Conservation (phyloP, 2,797 vertebrate genomes). For the Aeoliscus strigatus region DNA sequence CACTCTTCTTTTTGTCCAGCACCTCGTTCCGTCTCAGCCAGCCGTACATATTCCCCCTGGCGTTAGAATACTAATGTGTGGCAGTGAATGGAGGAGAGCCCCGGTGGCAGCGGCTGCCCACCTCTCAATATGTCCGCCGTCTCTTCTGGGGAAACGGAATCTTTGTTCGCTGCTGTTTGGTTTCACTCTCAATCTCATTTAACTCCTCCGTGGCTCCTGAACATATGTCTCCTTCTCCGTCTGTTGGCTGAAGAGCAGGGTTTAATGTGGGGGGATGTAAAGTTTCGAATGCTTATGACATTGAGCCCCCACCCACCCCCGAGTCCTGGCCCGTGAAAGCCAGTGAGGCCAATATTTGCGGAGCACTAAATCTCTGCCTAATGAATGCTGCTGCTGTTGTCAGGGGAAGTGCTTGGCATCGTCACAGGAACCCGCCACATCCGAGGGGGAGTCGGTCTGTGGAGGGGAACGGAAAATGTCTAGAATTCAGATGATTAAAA, state of each 20-base stretch:
- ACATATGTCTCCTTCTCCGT: not conserved
- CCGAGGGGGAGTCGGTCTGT: slow-evolving; percentile 51
- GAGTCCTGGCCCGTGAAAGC: slow-evolving; percentile 25
- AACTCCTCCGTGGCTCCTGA: slow-evolving; percentile 14
- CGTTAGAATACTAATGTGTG: slow-evolving; percentile 62
- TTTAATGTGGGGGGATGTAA: slow-evolving; percentile 8
- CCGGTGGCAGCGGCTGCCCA: slow-evolving; percentile 21
- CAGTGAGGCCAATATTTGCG: slow-evolving; percentile 48
- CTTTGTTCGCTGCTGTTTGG: slow-evolving; percentile 22
- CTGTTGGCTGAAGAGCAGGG: slow-evolving; percentile 14
- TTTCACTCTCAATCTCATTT: slow-evolving; percentile 17
- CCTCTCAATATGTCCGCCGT: slow-evolving; percentile 58
- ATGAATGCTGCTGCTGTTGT: slow-evolving; percentile 68
- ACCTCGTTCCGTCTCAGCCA: not conserved
- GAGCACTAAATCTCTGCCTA: slow-evolving; percentile 57
- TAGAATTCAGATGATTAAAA: slow-evolving; percentile 65
- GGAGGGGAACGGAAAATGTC: slow-evolving; percentile 55
- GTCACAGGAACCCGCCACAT: slow-evolving; percentile 57
- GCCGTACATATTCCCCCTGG: slow-evolving; percentile 54
- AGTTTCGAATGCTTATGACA: slow-evolving; percentile 49
- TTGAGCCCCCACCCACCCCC: slow-evolving; percentile 11
- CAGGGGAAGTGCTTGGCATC: slow-evolving; percentile 57
- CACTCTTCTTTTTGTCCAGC: slow-evolving; percentile 6
- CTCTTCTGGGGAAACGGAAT: slow-evolving; percentile 45
- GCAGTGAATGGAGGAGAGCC: slow-evolving; percentile 47